phyloP scores from a whole-genome alignment of 2,888 invertebrate species.

The Ypsolopha scabrella region DNA sequence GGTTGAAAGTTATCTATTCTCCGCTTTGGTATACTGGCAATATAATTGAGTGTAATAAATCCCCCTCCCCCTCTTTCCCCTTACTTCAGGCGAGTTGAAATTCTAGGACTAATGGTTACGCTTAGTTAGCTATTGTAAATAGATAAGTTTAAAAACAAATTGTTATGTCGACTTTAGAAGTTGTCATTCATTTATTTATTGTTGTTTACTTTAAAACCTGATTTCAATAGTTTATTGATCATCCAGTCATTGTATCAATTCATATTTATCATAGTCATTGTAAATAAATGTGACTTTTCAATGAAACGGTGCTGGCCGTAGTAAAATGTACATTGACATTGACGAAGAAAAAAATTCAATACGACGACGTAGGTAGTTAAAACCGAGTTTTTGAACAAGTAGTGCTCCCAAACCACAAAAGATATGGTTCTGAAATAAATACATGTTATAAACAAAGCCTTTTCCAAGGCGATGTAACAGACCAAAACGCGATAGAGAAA shows the following conservation, averaged over 20 bases:
- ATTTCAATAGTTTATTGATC: background rate
- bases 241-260: background rate
- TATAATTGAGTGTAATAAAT: no score
- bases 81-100: background rate
- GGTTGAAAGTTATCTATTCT: no score
- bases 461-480: no score
- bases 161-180: conserved; percentile 31
- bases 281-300: background rate
- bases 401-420: no score
- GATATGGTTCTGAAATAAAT: no score
- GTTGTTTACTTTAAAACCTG: background rate
- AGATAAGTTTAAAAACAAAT: conserved; percentile 26
- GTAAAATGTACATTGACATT: background rate
- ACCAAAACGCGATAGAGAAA: no score
- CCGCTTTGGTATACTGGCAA: no score
- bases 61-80: no score
- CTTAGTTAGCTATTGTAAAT: conserved; percentile 20
- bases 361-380: no score
- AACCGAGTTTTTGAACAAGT: no score
- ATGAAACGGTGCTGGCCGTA: background rate
- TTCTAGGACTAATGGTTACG: background rate
- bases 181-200: conserved; percentile 31
- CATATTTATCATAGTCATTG: background rate
- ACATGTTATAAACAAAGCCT: no score
- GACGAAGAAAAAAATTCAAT: no score